Conservation (phyloP, 2,797 vertebrate species). For the Brachymystax lenok region DNA sequence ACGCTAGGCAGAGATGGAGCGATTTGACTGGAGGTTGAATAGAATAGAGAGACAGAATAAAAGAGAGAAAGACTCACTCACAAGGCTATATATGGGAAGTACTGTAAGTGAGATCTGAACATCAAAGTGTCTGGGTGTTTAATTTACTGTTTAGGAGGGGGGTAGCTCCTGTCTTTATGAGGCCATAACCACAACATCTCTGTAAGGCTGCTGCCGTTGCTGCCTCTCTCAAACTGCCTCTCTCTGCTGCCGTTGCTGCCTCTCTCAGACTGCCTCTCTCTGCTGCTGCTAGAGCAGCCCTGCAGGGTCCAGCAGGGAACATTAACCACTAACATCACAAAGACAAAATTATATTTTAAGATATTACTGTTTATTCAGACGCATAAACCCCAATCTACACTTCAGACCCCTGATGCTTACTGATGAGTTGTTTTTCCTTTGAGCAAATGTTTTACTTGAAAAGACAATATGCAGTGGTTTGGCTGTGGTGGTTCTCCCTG, state of each 20-base stretch:
- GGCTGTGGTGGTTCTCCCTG: conserved; percentile 4
- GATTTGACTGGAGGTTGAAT: background rate
- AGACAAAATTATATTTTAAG: conserved; percentile 28
- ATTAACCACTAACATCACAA: conserved; percentile 29
- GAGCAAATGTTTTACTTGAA: conserved; percentile 21
- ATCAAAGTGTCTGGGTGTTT: conserved; percentile 49
- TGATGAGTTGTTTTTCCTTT: background rate
- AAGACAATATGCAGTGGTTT: background rate
- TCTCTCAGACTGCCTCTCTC: no score
- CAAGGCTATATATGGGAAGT: conserved; percentile 35
- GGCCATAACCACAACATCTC: conserved; percentile 41
- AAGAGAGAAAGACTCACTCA: conserved; percentile 15
- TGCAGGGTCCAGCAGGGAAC: conserved; percentile 32
- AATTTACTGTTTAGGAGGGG: conserved; percentile 42
- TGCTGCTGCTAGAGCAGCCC: conserved; percentile 17
- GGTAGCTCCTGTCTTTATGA: conserved; percentile 42
- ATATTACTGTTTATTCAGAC: conserved; percentile 40
- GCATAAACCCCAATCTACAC: conserved; percentile 16
- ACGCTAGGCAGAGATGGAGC: background rate
- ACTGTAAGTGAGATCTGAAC: conserved; percentile 32
- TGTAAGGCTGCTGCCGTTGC: conserved; percentile 28
- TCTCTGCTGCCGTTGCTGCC: no score
- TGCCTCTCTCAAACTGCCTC: conserved; percentile 39
- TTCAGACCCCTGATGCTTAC: background rate
- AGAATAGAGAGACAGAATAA: conserved; percentile 27